phyloP scores from a whole-genome alignment of 1,140 invertebrate genomes.

The Aphidius ervi region DNA sequence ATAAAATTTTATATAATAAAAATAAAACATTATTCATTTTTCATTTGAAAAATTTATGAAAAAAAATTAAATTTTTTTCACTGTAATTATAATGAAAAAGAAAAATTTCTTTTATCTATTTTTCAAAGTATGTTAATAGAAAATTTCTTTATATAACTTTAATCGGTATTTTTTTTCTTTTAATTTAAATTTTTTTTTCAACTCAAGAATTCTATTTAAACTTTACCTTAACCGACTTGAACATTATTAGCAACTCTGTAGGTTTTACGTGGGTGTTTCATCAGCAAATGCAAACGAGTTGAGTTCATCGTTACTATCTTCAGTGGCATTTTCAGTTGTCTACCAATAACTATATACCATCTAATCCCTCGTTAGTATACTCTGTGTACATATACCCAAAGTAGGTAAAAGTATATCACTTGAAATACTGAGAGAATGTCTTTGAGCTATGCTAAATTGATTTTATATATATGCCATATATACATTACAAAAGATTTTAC shows the following conservation, averaged over 20 bases:
- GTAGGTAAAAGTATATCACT: no score
- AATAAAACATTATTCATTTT: no score
- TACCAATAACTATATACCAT: slow-evolving; percentile 5
- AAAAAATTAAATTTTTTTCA: background rate
- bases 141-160: slow-evolving; percentile 2
- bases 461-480: no score
- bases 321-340: no score
- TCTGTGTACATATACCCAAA: no score
- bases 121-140: background rate
- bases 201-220: slow-evolving; percentile 9
- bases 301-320: background rate
- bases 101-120: background rate
- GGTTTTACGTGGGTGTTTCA: slow-evolving; percentile 1
- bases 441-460: no score
- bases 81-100: background rate
- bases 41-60: no score
- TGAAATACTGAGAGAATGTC: no score
- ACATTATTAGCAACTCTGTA: slow-evolving; percentile 6
- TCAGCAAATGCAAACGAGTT: slow-evolving; percentile 11
- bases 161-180: slow-evolving; percentile 10
- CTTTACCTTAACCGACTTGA: slow-evolving; percentile 9
- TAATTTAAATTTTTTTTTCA: no score
- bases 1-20: no score
- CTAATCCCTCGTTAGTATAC: slow-evolving; percentile 4
- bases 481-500: no score